These are phyloP conservation scores for Tichodroma muraria DNA, from an alignment of 2,113 vertebrate genomes.

Conservation along the genomic window DNA sequence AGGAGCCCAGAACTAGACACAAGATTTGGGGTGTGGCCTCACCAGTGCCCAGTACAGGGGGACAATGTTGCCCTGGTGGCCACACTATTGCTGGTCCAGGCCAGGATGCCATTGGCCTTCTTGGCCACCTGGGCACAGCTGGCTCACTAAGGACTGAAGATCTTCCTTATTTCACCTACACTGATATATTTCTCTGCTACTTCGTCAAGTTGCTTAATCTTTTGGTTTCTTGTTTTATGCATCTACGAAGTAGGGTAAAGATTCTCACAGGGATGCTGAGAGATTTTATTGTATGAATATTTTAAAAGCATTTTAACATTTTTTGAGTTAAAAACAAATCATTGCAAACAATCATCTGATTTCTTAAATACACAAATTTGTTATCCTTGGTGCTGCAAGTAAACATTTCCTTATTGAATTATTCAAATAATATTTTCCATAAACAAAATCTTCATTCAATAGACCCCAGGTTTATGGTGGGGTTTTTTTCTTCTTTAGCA, in stretches of 20 bases:
- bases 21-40: background rate
- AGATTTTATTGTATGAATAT: background rate
- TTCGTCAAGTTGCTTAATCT: background rate
- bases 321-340: background rate
- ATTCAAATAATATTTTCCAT: background rate
- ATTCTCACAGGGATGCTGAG: background rate
- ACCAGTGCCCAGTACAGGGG: rapidly evolving
- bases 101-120: background rate
- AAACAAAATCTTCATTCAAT: background rate
- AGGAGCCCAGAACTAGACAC: background rate
- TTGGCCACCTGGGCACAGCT: background rate
- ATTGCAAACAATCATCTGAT: background rate
- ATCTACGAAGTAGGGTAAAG: background rate
- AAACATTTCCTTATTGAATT: background rate
- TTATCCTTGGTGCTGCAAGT: background rate
- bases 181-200: background rate
- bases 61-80: background rate
- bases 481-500: background rate
- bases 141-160: background rate
- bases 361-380: background rate
- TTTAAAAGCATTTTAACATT: background rate
- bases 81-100: background rate
- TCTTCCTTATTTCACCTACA: background rate
- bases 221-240: background rate
- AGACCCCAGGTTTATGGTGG: background rate